These are phyloP conservation scores for Drosophila littoralis DNA, from an alignment of 1,140 invertebrate species.

Conservation along the genomic window DNA sequence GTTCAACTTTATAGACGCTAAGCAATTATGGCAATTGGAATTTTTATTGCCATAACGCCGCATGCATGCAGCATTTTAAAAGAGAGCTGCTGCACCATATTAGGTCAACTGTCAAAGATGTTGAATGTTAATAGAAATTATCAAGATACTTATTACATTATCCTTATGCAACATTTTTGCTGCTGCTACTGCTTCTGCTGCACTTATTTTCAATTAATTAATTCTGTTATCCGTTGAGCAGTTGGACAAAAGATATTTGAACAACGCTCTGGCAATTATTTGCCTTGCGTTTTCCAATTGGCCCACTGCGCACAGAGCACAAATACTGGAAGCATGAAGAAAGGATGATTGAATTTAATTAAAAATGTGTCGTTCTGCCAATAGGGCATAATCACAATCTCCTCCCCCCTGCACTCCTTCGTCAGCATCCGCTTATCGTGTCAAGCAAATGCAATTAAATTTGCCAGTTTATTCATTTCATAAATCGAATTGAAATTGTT, in stretches of 20 bases:
- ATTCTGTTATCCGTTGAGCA: constrained; percentile 4
- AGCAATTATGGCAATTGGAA: constrained; percentile 71
- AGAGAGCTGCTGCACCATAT: neutral
- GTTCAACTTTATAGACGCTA: constrained; percentile 70
- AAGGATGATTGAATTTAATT: constrained; percentile 62
- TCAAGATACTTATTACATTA: neutral
- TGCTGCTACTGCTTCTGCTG: neutral
- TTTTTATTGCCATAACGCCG: constrained; percentile 53
- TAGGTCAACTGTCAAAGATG: neutral
- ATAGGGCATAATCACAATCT: constrained; percentile 15
- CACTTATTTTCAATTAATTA: constrained; percentile 19
- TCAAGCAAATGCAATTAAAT: constrained; percentile 50
- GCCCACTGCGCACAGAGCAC: constrained; percentile 32
- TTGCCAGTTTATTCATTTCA: constrained; percentile 43
- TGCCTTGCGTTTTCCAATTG: constrained; percentile 38
- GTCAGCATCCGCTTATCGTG: neutral
- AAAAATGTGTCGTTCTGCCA: constrained; percentile 57
- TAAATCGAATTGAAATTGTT: constrained; percentile 48
- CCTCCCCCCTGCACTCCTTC: neutral
- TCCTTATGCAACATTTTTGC: neutral
- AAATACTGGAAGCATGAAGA: constrained; percentile 40
- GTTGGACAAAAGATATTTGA: constrained; percentile 2
- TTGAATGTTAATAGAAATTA: neutral
- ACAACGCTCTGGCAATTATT: constrained; percentile 57
- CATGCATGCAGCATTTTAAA: constrained; percentile 13